Evolutionary conservation across 1,140 invertebrate genomes (phyloP), one percentile per base, ranked within the genome.

Genomic region (Yoshiicerus persimilis): DNA sequence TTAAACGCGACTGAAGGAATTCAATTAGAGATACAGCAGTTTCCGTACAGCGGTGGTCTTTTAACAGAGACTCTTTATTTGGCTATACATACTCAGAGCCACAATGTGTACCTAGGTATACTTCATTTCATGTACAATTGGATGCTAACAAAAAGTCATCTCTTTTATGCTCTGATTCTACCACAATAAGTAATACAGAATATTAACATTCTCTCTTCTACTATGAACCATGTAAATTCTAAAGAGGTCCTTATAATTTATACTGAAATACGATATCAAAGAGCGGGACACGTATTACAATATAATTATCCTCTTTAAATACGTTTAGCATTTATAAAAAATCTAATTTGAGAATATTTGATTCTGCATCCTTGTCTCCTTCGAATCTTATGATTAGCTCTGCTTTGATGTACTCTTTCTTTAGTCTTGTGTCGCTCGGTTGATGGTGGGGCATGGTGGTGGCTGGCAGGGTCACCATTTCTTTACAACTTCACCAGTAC

Each of bases 111-210:
- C 47, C 47, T 56, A n/a, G n/a, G n/a, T n/a, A n/a, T 56, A 56
- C 20, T 56, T 0, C 16, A n/a, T n/a, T 56, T 2, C 20, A 56
- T n/a, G 6, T 56, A 56, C 47, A 56, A 56, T 56, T 41, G 41
- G 13, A 16, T 47, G 41, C 23, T 66, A 27, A 70, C 11, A 32
- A 70, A 70, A 70, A 70, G 27, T 70, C 66, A 3, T 70, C 66
- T 70, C 66, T 70, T 70, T 70, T 70, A 70, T 70, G 66, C 66
- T 70, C 66, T 70, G 66, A 70, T 70, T 70, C 66, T 32, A 70
- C 25, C 66, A 32, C 25, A 70, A n/a, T 56, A 56, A 56, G 47
- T 56, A 56, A 56, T 56, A 56, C 47, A n/a, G 47, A 56, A 56
- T 56, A 56, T 56, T 56, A n/a, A n/a, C 20, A 56, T 56, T 56